Evolutionary conservation across 2,888 invertebrate genomes (phyloP), one percentile per base, ranked within the genome.

Genomic region (Acanthoscelides obtectus): DNA sequence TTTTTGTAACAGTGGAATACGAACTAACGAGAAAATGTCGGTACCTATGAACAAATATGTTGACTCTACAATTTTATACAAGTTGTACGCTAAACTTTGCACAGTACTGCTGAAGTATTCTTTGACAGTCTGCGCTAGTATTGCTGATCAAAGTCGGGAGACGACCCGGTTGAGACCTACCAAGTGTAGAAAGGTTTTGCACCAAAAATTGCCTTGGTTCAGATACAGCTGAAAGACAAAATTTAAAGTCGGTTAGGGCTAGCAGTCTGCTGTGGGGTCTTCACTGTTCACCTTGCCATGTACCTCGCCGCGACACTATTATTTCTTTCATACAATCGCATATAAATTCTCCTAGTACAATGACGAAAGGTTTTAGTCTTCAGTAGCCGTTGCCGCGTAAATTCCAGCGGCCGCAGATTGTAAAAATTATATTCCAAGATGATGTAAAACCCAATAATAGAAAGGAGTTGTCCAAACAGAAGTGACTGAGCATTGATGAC

Each of bases 181-280:
- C 89, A 70, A 96, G 81, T 77, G 89, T 89, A 5, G 90, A 90
- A 71, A 98, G 87, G 27, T 90, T 90, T 83, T 93, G 91, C 0
- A 92, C 94, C 65, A 98, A 87, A 86, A 90, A 92, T 70, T 93
- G 86, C 80, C 92, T 90, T 0, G 93, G 90, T 80, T 95, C 94
- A 0, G 88, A 86, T 45, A 94, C 86, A 72, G 88, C 91, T 90
- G 83, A 79, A 83, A 76, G 67, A 70, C 27, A 75, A 45, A 66
- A 22, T 65, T 65, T 12, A 65, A 20, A 20, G 8, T 63, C 63
- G 19, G 63, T 63, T 63, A 12, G 19, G 8, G 12, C 63, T 63
- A 19, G 12, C 63, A 63, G 19, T 63, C 8, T 8, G 63, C 8
- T 12, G 8, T 19, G 8, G 8, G 63, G 63, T 19, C 12, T 63